Evolutionary conservation across 2,888 invertebrate species (phyloP).

Genomic region (Chaitophorus viminalis): DNA sequence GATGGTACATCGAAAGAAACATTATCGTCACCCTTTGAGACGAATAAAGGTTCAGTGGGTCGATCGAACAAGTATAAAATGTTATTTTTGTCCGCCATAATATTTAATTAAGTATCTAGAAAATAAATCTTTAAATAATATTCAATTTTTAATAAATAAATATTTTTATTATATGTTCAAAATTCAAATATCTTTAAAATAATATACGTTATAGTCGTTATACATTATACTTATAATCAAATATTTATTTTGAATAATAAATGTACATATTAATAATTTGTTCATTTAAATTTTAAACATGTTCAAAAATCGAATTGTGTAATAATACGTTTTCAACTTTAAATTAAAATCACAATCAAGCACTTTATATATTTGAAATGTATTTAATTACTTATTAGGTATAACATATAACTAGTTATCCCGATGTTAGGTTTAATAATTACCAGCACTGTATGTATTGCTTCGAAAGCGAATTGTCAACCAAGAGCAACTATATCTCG

Average conservation of each 20-base stretch:
- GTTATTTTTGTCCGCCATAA: constrained; percentile 56
- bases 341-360: neutral
- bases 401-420: neutral
- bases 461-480: neutral
- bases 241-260: neutral
- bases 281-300: neutral
- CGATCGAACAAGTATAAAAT: constrained; percentile 78
- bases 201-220: no score
- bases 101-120: neutral
- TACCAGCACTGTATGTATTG: neutral
- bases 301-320: neutral
- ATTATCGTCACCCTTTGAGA: constrained; percentile 74
- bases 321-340: neutral
- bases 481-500: neutral
- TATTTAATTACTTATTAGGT: neutral
- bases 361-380: neutral
- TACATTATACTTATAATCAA: no score
- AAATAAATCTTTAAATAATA: neutral
- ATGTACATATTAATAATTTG: neutral
- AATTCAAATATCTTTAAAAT: neutral
- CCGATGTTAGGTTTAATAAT: neutral
- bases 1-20: constrained; percentile 74
- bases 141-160: neutral
- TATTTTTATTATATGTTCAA: neutral
- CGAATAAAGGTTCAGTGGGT: constrained; percentile 80